Evolutionary conservation across 2,113 vertebrate species (phyloP), one percentile per base, ranked within the genome.

Genomic region (Abramis brama): DNA sequence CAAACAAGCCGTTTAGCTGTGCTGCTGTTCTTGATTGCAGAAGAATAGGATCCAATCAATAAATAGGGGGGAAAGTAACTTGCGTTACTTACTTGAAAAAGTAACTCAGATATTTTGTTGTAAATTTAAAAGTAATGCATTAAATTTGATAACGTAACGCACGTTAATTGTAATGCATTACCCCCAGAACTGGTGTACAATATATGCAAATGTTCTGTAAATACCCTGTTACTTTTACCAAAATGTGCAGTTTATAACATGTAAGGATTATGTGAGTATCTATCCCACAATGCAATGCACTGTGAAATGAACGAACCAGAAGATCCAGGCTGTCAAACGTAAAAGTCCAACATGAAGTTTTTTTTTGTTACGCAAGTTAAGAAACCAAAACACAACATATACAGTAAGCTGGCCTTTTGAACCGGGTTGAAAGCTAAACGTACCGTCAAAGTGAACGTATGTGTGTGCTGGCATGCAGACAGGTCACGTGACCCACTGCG

Each of bases 401-500:
- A 21, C 70, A 73, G 39, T 71, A 73, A 73, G 39, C 73, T 17
- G 73, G 43, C 73, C 43, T 47, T 75, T 78, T 8, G 50, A 45
- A 77, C 19, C 11, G 4, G 33, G 4, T 71, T 43, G 36, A 43
- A 71, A 43, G 21, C 68, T 43, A 43, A 71, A 39, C 17, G 19
- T 39, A n/a, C 9, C 2, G 43, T 25, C 71, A 47, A 25, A 62
- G 55, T 55, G 52, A 75, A 50, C 43, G 43, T 23, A 13, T 79
- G 30, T 12, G 77, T 50, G 50, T 64, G 50, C 76, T 33, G 79
- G 83, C 71, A 85, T 84, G 50, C 45, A 21, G 8, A 71, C 5
- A 9, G 60, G 33, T 13, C 70, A 83, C 9, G 25, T 77, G 84
- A 43, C 33, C 78, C 25, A 11, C 88, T 86, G 82, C 50, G 19